Conservation (phyloP, 2,113 vertebrate species). For the Heterotis niloticus region DNA sequence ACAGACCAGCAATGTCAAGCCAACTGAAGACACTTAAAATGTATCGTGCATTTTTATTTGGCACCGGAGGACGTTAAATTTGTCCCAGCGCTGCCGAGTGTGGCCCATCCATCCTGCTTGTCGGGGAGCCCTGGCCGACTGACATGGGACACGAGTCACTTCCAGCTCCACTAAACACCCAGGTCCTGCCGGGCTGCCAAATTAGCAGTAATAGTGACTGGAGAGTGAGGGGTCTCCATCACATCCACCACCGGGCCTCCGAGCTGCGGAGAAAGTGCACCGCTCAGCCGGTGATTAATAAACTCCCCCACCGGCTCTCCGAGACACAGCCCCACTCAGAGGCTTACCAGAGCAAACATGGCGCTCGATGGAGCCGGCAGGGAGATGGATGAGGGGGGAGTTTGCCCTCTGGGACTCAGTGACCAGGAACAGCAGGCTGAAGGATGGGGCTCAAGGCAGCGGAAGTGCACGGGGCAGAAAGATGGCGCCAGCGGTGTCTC, state of each 20-base stretch:
- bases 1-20: no score
- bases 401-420: not conserved
- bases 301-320: slow-evolving; percentile 2
- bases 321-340: not conserved
- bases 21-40: no score
- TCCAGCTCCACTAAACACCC: no score
- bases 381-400: slow-evolving; percentile 18
- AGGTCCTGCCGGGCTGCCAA: no score
- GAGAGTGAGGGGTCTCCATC: no score
- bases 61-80: no score
- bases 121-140: not conserved
- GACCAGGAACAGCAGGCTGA: not conserved
- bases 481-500: not conserved
- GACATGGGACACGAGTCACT: not conserved
- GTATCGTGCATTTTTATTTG: no score
- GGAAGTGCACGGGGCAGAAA: not conserved
- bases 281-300: slow-evolving; percentile 17
- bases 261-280: not conserved
- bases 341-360: slow-evolving; percentile 16
- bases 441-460: not conserved
- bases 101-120: not conserved
- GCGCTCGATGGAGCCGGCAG: not conserved
- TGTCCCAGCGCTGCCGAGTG: not conserved
- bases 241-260: not conserved
- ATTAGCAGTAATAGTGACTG: not conserved